phyloP scores from a whole-genome alignment of 2,113 vertebrate genomes.

The Ariopsis seemanni region DNA sequence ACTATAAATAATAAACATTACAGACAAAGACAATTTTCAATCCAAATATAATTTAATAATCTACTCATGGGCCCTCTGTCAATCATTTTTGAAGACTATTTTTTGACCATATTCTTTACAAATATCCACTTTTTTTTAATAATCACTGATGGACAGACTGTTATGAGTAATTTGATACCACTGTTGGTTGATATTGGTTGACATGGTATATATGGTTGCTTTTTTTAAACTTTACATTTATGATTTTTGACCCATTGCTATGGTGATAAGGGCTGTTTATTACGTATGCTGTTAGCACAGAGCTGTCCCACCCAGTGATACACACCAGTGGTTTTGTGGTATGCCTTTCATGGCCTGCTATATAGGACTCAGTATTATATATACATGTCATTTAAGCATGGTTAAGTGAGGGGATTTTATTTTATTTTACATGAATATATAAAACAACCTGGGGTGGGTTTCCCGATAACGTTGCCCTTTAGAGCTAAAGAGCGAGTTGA shows the following conservation, averaged over 20 bases:
- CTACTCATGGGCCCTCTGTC: too few species aligned
- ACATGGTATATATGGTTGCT: not conserved
- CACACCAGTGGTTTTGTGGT: not conserved
- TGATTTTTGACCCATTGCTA: too few species aligned
- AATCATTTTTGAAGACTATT: not conserved
- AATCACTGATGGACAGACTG: not conserved
- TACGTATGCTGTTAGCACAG: too few species aligned
- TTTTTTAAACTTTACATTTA: not conserved
- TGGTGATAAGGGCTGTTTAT: too few species aligned
- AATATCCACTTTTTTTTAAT: not conserved
- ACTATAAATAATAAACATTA: not conserved
- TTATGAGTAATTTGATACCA: not conserved
- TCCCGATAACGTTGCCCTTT: too few species aligned
- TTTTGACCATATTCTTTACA: not conserved
- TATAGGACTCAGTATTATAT: not conserved
- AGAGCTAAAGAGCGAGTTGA: too few species aligned
- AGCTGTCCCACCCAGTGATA: not conserved
- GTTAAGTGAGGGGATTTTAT: too few species aligned
- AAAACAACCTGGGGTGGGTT: too few species aligned
- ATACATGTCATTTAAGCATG: too few species aligned
- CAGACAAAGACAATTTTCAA: not conserved
- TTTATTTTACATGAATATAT: too few species aligned
- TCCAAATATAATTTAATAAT: too few species aligned
- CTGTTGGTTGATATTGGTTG: not conserved
- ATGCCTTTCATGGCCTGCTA: not conserved